phyloP scores from a whole-genome alignment of 2,797 vertebrate genomes.

The Typhlichthys subterraneus region DNA sequence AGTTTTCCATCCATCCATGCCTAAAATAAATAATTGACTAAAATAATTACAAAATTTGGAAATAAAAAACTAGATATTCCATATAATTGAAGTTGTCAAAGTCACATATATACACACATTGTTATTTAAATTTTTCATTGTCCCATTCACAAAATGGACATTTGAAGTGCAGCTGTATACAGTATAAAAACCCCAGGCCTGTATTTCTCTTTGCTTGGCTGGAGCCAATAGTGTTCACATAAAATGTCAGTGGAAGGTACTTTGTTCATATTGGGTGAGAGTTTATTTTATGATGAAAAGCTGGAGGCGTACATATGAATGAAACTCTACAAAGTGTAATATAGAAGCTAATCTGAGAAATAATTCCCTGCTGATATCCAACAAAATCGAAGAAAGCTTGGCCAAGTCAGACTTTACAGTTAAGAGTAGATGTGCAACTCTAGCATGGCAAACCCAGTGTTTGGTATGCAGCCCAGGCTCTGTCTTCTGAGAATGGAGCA shows the following conservation, averaged over 20 bases:
- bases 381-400: background rate
- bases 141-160: conserved; percentile 46
- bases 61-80: conserved; percentile 51
- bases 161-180: conserved; percentile 50
- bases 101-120: conserved; percentile 7
- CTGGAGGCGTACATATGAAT: no score
- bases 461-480: conserved; percentile 2
- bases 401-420: background rate
- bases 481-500: background rate
- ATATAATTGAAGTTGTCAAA: conserved; percentile 39
- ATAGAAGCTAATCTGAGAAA: background rate
- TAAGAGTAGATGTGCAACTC: background rate
- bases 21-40: conserved; percentile 13
- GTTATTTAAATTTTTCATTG: conserved; percentile 37
- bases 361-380: background rate
- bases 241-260: background rate
- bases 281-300: no score
- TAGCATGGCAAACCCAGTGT: background rate
- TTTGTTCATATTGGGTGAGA: no score
- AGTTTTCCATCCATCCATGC: conserved; percentile 5
- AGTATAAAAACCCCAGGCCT: conserved; percentile 34
- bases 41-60: conserved; percentile 28
- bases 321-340: no score
- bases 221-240: conserved; percentile 43
- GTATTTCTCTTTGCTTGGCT: conserved; percentile 45